Conservation (phyloP, 1,140 invertebrate species). For the Phenacoccus solenopsis region DNA sequence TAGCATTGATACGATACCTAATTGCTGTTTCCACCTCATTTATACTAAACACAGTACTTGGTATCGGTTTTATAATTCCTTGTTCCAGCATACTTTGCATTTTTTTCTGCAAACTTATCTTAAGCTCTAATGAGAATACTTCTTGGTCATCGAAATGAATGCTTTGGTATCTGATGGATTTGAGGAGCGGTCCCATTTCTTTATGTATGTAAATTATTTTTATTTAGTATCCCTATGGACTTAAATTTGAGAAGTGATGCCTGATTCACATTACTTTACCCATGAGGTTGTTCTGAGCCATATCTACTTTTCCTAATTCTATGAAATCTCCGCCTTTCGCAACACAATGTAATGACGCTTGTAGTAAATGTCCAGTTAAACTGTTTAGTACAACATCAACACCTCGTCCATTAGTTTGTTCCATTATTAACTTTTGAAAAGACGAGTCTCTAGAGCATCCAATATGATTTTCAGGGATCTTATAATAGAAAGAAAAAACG, state of each 20-base stretch:
- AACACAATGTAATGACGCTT: slow-evolving; percentile 42
- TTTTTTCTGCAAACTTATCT: slow-evolving; percentile 27
- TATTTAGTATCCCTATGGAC: too few species aligned
- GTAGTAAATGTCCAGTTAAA: slow-evolving; percentile 60
- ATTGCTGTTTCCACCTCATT: slow-evolving; percentile 32
- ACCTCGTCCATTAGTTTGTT: slow-evolving; percentile 46
- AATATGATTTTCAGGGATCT: slow-evolving; percentile 50
- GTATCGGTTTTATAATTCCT: not conserved
- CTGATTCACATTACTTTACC: slow-evolving; percentile 8
- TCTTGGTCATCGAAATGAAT: slow-evolving; percentile 25
- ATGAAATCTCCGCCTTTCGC: slow-evolving; percentile 51
- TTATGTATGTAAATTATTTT: not conserved
- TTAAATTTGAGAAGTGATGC: too few species aligned
- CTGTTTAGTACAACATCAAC: slow-evolving; percentile 70
- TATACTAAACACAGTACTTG: slow-evolving; percentile 18
- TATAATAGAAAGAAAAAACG: too few species aligned
- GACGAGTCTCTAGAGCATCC: slow-evolving; percentile 54
- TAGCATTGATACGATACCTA: slow-evolving; percentile 27
- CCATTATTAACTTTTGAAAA: slow-evolving; percentile 56
- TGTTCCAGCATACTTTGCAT: not conserved
- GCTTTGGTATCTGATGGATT: not conserved
- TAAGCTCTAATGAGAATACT: slow-evolving; percentile 41
- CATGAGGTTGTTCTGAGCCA: not conserved
- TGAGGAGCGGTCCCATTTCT: not conserved
- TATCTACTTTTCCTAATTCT: slow-evolving; percentile 59